Conservation (phyloP, 2,888 invertebrate genomes). For the Trisateles emortualis region DNA sequence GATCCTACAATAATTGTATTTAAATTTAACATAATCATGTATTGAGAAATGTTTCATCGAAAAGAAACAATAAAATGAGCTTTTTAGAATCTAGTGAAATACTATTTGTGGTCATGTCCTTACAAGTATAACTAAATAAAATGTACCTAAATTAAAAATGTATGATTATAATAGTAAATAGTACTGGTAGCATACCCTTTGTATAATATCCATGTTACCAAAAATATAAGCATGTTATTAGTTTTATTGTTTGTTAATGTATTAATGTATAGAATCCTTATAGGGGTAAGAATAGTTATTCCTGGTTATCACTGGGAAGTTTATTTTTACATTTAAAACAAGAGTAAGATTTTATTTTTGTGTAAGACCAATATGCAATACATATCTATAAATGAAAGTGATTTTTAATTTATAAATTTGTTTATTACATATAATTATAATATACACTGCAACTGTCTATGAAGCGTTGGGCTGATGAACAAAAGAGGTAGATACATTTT, state of each 20-base stretch:
- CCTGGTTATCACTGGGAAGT: slow-evolving; percentile 75
- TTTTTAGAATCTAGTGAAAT: slow-evolving; percentile 54
- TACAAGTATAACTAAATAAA: slow-evolving; percentile 36
- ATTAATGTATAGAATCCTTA: slow-evolving; percentile 77
- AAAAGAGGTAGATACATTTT: too few species aligned
- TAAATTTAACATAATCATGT: slow-evolving; percentile 9
- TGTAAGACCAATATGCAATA: slow-evolving; percentile 85
- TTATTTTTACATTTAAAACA: slow-evolving; percentile 84
- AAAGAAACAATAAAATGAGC: slow-evolving; percentile 55
- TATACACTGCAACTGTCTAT: too few species aligned
- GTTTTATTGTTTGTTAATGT: slow-evolving; percentile 77
- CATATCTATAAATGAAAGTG: slow-evolving; percentile 70
- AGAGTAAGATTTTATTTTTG: slow-evolving; percentile 82
- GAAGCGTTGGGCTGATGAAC: too few species aligned
- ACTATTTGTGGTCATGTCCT: slow-evolving; percentile 39
- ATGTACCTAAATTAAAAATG: slow-evolving; percentile 44
- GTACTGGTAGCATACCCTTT: slow-evolving; percentile 60
- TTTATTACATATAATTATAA: neutral
- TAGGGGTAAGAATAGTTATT: slow-evolving; percentile 83
- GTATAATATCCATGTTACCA: slow-evolving; percentile 81
- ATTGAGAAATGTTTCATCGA: slow-evolving; percentile 38
- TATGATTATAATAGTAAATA: slow-evolving; percentile 44
- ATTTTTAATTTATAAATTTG: slow-evolving; percentile 20
- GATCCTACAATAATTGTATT: slow-evolving; percentile 18
- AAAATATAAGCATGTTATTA: slow-evolving; percentile 77